A percentile compares a stretch with the other conserved stretches of the same genome.
Evolutionary conservation across 2,888 invertebrate species (phyloP).

Genomic region (Diabrotica balteata): DNA sequence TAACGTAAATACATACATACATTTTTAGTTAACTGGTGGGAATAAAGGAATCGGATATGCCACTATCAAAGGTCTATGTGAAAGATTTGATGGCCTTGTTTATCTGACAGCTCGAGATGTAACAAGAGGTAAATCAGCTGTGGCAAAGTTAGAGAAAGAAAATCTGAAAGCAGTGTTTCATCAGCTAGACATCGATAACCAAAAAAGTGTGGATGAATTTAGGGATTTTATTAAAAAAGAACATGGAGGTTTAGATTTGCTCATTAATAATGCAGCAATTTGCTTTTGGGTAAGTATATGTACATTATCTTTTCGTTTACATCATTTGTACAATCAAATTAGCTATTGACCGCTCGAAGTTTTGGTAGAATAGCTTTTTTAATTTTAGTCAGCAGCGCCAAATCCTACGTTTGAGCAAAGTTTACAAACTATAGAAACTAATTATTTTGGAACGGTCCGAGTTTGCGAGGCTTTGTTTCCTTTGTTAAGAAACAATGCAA

Average conservation of each 20-base stretch:
- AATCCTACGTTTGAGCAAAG: slow-evolving; percentile 75
- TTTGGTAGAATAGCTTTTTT: background rate
- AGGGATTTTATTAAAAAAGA: slow-evolving; percentile 66
- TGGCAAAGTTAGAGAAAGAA: slow-evolving; percentile 65
- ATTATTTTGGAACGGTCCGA: slow-evolving; percentile 72
- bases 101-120: slow-evolving; percentile 73
- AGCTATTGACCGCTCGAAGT: background rate
- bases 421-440: slow-evolving; percentile 71
- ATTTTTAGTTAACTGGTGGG: slow-evolving; percentile 69
- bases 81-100: slow-evolving; percentile 71
- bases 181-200: slow-evolving; percentile 73
- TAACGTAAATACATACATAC: no score
- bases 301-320: no score
- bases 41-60: slow-evolving; percentile 77
- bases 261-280: slow-evolving; percentile 81
- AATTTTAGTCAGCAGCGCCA: slow-evolving; percentile 59
- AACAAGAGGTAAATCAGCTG: slow-evolving; percentile 66
- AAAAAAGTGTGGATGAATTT: slow-evolving; percentile 66
- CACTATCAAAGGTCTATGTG: slow-evolving; percentile 71
- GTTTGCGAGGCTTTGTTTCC: slow-evolving; percentile 77
- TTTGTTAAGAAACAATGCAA: slow-evolving; percentile 70
- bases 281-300: slow-evolving; percentile 64
- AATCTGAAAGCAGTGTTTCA: slow-evolving; percentile 68
- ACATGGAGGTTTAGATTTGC: slow-evolving; percentile 73
- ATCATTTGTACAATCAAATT: no score